phyloP scores from a whole-genome alignment of 2,113 vertebrate species.

The Ptilonorhynchus violaceus region DNA sequence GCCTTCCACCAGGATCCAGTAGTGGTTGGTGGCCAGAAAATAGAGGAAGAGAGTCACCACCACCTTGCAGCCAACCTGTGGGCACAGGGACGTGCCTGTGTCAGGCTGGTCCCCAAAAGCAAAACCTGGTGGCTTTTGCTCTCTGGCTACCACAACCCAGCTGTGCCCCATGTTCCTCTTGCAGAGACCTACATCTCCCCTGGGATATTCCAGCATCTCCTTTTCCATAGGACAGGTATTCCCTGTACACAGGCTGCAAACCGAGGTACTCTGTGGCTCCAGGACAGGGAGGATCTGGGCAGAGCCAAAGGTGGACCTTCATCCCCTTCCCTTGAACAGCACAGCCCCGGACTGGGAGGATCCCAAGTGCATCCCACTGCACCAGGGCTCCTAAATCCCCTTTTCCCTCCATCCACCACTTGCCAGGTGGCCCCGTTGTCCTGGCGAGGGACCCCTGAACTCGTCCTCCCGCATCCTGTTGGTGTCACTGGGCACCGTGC shows the following conservation, averaged over 20 bases:
- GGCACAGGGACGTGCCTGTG: accelerated
- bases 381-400: background rate
- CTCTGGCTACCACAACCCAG: background rate
- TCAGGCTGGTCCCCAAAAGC: background rate
- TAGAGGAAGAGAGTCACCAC: slow-evolving; percentile 90
- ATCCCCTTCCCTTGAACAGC: background rate
- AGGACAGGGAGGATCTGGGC: background rate
- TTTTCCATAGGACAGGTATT: background rate
- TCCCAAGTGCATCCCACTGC: background rate
- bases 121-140: background rate
- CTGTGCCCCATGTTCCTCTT: background rate
- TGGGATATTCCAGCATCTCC: background rate
- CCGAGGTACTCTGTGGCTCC: background rate
- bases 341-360: accelerated
- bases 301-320: background rate
- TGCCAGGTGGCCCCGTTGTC: slow-evolving; percentile 75
- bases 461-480: background rate
- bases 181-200: background rate
- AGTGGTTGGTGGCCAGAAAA: slow-evolving; percentile 92
- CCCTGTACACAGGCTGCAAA: background rate
- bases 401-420: background rate
- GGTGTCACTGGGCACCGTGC: background rate
- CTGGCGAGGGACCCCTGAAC: background rate
- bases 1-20: slow-evolving; percentile 93
- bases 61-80: slow-evolving; percentile 87